A percentile compares a stretch with the other conserved stretches of the same genome.
Evolutionary conservation across 2,888 invertebrate genomes (phyloP).

Genomic region (Caenorhabditis doughertyi): DNA sequence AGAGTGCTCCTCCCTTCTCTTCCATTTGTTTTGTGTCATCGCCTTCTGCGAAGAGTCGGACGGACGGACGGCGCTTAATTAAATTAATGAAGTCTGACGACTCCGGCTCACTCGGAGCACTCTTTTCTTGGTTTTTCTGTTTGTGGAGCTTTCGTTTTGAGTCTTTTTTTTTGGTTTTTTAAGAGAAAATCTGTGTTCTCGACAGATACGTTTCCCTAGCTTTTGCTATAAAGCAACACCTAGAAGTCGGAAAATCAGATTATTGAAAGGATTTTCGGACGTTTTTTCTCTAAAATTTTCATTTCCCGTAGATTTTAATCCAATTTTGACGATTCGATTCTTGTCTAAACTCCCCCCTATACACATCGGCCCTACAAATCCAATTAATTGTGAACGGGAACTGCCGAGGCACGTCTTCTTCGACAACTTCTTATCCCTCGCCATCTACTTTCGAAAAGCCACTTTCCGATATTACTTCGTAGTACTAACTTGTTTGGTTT

Average conservation of each 20-base stretch:
- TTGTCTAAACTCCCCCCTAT: background rate
- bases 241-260: no score
- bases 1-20: background rate
- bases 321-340: no score
- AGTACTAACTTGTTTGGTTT: no score
- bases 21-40: background rate
- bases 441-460: background rate
- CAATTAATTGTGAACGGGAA: slow-evolving; percentile 7
- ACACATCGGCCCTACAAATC: background rate
- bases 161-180: background rate
- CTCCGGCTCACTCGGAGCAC: background rate
- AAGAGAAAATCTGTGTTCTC: background rate
- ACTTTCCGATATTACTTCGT: no score
- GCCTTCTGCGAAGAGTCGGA: background rate
- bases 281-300: no score
- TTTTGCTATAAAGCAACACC: no score
- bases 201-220: no score
- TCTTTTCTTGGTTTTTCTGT: background rate
- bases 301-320: no score
- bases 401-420: background rate
- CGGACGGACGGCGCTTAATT: slow-evolving; percentile 34
- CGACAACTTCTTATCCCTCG: background rate
- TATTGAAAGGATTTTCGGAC: no score
- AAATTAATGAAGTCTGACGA: slow-evolving; percentile 49
- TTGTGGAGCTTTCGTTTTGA: background rate